These are phyloP conservation scores for Dunckerocampus dactyliophorus DNA, from an alignment of 2,113 vertebrate species.

Conservation along the genomic window DNA sequence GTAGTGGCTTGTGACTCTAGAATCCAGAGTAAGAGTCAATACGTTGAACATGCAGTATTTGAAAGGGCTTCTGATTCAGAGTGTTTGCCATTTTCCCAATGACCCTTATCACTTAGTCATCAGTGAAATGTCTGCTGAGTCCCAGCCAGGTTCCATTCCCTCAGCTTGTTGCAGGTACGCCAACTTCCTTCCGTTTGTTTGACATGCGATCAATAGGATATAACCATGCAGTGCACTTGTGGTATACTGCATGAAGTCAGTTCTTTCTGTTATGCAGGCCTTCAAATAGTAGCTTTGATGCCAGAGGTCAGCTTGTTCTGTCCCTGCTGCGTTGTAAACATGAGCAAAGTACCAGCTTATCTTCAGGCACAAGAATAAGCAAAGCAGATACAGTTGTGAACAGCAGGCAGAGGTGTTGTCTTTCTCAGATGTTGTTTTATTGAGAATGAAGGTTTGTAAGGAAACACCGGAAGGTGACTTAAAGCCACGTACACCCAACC, in stretches of 20 bases:
- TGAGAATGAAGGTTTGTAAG: constrained; percentile 19
- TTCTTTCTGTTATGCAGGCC: constrained; percentile 37
- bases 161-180: constrained; percentile 17
- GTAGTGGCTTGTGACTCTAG: no score
- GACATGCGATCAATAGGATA: constrained; percentile 39
- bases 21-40: no score
- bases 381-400: constrained; percentile 9
- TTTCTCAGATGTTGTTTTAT: constrained; percentile 13
- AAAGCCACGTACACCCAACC: constrained; percentile 14
- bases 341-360: constrained; percentile 26
- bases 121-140: constrained; percentile 30
- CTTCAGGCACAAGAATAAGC: constrained; percentile 36
- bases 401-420: constrained; percentile 32
- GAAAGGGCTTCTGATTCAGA: background rate
- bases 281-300: constrained; percentile 52
- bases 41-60: no score
- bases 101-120: constrained; percentile 16
- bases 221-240: background rate
- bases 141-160: constrained; percentile 18
- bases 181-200: constrained; percentile 15
- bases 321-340: constrained; percentile 45
- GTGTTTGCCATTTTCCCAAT: background rate
- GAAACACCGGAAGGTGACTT: constrained; percentile 3
- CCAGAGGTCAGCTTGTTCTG: constrained; percentile 16
- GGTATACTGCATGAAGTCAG: constrained; percentile 22